These are phyloP conservation scores for Nannoperca australis DNA, from an alignment of 2,797 vertebrate species.

Conservation along the genomic window DNA sequence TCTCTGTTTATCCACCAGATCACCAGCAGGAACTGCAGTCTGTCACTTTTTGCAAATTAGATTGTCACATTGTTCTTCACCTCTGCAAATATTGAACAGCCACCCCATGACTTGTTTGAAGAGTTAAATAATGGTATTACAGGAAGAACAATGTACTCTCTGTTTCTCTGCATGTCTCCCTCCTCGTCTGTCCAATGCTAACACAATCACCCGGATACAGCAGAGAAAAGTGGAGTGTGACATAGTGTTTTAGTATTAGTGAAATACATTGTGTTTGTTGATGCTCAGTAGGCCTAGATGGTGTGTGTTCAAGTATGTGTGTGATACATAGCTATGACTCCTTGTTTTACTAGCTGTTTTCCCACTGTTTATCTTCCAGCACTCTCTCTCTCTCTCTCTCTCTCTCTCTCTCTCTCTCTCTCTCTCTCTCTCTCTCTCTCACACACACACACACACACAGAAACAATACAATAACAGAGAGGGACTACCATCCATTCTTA, in stretches of 20 bases:
- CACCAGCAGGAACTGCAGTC: constrained; percentile 21
- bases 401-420: constrained; percentile 18
- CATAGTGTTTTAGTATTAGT: not conserved
- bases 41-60: constrained; percentile 47
- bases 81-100: constrained; percentile 36
- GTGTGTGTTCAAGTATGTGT: constrained; percentile 7
- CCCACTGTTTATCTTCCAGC: constrained; percentile 48
- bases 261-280: constrained; percentile 13
- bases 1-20: constrained; percentile 27
- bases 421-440: constrained; percentile 15
- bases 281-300: constrained; percentile 29
- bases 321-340: constrained; percentile 36
- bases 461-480: constrained; percentile 26
- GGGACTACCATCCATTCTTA: constrained; percentile 41
- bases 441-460: constrained; percentile 10
- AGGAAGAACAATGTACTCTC: constrained; percentile 19
- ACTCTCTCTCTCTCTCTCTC: not conserved
- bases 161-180: not conserved
- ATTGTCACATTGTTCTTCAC: constrained; percentile 26
- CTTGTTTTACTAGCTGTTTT: constrained; percentile 37
- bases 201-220: constrained; percentile 32
- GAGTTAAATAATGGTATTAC: constrained; percentile 38
- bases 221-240: constrained; percentile 9
- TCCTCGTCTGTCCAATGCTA: constrained; percentile 9
- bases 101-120: constrained; percentile 18